Conservation (phyloP, 37 sponge, comb jelly and placozoan species). For the Hexactinellida sp. region DNA sequence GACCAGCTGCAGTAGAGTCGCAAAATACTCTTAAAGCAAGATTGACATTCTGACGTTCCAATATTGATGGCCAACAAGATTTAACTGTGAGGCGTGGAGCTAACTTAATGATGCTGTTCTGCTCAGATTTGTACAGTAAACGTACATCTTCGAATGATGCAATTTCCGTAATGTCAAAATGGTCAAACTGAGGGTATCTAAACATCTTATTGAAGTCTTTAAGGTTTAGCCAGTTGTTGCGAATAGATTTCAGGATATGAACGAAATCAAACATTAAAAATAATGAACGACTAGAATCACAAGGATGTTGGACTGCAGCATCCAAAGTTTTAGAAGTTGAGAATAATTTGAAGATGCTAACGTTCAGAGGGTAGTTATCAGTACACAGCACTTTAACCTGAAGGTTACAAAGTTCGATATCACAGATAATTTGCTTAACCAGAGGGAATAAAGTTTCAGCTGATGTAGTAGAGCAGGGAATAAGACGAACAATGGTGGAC, state of each 20-base stretch:
- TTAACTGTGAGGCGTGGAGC: not conserved
- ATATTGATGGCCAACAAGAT: not conserved
- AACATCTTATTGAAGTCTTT: not conserved
- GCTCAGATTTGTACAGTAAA: not conserved
- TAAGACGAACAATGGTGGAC: not conserved
- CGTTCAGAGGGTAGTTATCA: not conserved
- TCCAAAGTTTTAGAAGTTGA: not conserved
- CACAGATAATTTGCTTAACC: not conserved
- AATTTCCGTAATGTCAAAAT: not conserved
- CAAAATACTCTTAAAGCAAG: not conserved
- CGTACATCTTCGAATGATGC: not conserved
- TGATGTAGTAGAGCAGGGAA: not conserved
- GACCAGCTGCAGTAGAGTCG: not conserved
- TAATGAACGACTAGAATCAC: not conserved
- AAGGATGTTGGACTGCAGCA: not conserved
- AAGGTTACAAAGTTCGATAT: not conserved
- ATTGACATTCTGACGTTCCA: not conserved
- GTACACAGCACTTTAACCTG: not conserved
- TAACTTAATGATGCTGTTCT: not conserved
- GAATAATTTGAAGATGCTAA: not conserved
- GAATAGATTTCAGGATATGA: not conserved
- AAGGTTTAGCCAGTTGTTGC: not conserved
- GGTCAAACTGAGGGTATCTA: not conserved
- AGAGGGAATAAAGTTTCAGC: not conserved
- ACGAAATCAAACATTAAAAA: not conserved